Conservation (phyloP, 2,888 invertebrate species). For the Acanthacorydalis orientalis region DNA sequence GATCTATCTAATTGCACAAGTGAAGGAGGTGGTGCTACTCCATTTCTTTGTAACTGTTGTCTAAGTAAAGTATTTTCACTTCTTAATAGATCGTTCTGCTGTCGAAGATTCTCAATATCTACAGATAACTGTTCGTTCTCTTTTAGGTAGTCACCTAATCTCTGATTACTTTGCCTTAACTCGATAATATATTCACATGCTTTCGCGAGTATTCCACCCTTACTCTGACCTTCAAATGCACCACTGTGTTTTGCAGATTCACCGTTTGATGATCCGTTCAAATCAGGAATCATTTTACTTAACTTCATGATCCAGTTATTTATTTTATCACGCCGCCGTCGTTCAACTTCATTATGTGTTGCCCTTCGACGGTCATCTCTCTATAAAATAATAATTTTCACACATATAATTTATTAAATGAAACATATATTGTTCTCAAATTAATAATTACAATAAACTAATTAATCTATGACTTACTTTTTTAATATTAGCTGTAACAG, state of each 20-base stretch:
- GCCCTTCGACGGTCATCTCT: constrained; percentile 79
- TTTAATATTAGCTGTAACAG: constrained; percentile 34
- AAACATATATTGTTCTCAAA: neutral
- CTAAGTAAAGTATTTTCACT: constrained; percentile 58
- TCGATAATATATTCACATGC: constrained; percentile 89
- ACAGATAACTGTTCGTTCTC: constrained; percentile 58
- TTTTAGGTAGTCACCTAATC: constrained; percentile 38
- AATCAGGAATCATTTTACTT: constrained; percentile 75
- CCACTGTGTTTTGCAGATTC: constrained; percentile 45
- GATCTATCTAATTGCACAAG: neutral
- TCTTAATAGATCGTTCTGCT: constrained; percentile 54
- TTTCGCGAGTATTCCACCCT: constrained; percentile 88
- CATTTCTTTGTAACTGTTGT: constrained; percentile 47
- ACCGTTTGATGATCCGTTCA: constrained; percentile 16
- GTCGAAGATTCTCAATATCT: constrained; percentile 52
- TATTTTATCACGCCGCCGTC: constrained; percentile 85
- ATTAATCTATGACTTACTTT: constrained; percentile 27
- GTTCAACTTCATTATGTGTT: constrained; percentile 91
- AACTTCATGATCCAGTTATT: constrained; percentile 92
- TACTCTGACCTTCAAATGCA: constrained; percentile 55
- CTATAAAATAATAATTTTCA: constrained; percentile 26
- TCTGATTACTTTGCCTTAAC: constrained; percentile 59
- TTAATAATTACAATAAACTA: neutral
- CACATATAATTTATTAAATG: neutral
- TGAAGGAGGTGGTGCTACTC: constrained; percentile 27